These are phyloP conservation scores for Caenorhabditis latens DNA, from an alignment of 1,140 invertebrate species.

Conservation along the genomic window DNA sequence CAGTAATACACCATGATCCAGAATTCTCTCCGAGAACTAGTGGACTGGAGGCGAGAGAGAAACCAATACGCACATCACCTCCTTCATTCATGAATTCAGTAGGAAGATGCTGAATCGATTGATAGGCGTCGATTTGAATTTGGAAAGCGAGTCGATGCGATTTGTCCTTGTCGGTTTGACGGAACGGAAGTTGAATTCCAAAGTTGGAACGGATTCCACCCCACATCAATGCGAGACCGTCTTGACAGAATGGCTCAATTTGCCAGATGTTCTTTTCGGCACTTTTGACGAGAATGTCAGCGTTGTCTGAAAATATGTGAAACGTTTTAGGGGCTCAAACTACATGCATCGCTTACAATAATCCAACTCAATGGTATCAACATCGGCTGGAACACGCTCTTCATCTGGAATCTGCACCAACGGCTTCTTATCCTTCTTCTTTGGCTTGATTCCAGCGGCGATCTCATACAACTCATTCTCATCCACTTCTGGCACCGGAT, in stretches of 20 bases:
- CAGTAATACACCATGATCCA: conserved; percentile 49
- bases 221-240: conserved; percentile 68
- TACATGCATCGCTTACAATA: conserved; percentile 60
- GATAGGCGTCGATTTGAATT: conserved; percentile 61
- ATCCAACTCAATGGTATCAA: conserved; percentile 63
- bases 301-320: conserved; percentile 65
- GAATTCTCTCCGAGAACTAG: conserved; percentile 51
- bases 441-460: conserved; percentile 44
- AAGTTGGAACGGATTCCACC: conserved; percentile 66
- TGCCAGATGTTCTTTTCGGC: conserved; percentile 56
- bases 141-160: conserved; percentile 54
- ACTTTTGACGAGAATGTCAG: conserved; percentile 65
- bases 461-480: conserved; percentile 63
- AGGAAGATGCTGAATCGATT: conserved; percentile 64
- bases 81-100: conserved; percentile 65
- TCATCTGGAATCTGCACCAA: conserved; percentile 59
- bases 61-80: conserved; percentile 65
- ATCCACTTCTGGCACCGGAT: conserved; percentile 66
- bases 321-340: neutral
- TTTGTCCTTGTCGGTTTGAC: conserved; percentile 23
- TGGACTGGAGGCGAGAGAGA: conserved; percentile 55
- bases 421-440: conserved; percentile 64
- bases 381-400: conserved; percentile 58
- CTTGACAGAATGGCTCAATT: conserved; percentile 66
- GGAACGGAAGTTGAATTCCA: conserved; percentile 57